Evolutionary conservation across 2,113 vertebrate species (phyloP), one percentile per base, ranked within the genome.

Genomic region (Tragelaphus strepsiceros): DNA sequence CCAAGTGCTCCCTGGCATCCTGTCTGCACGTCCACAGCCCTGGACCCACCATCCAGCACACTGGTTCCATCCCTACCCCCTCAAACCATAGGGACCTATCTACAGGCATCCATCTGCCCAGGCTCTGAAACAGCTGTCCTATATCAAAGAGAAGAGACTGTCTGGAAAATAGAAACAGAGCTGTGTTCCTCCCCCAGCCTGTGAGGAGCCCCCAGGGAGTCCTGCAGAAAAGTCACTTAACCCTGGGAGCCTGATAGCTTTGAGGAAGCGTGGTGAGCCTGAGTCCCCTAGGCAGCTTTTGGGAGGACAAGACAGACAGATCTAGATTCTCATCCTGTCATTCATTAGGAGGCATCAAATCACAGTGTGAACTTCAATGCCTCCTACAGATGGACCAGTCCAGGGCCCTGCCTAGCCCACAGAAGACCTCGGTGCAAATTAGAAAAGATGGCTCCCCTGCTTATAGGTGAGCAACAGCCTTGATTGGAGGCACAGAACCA

Each of bases 161-260:
- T 46, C 17, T 71, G 54, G 84, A 81, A 53, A 64, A 61, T 32
- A 80, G 61, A 62, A 80, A 81, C 1, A 2, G 51, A 95, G 24
- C 22, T 1, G 1, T 0, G 3, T 62, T 83, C 1, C 35, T 15
- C 46, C 58, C 56, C 46, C 13, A 1, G 3, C 9, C 32, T 0
- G 17, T 0, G 53, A 15, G 32, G 9, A 90, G 56, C 49, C 19
- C 28, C 11, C 0, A 0, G 51, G 39, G 56, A 56, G 54, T 32
- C 3, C 12, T 2, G 39, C 64, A 90, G 91, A 81, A 32, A 43
- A 74, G 39, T 13, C 84, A 32, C n/a, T 32, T 26, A 80, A 16
- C 35, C 56, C 84, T 6, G 19, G 43, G 30, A n/a, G 13, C 39
- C 71, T 13, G 2, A 49, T 1, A n/a, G 53, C 81, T 62, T 26